Conservation (phyloP, 2,797 vertebrate species). For the Xerus rutilus region DNA sequence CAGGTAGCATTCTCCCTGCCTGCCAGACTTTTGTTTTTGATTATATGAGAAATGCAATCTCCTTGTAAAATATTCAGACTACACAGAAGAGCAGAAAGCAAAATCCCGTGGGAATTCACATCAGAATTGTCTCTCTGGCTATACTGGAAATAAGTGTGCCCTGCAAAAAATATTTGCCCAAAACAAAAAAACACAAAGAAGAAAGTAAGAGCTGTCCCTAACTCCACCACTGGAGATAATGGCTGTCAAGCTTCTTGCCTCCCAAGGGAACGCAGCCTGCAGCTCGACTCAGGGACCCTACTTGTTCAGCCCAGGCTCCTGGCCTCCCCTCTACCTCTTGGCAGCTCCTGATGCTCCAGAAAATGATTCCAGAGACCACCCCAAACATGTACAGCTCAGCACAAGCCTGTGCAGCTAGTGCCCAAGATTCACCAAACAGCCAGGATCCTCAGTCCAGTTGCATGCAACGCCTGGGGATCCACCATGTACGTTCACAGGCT, state of each 20-base stretch:
- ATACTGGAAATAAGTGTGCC: neutral
- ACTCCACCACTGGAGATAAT: neutral
- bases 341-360: neutral
- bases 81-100: neutral
- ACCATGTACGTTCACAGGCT: neutral
- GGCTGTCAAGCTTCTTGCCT: neutral
- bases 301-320: neutral
- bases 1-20: neutral
- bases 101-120: neutral
- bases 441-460: neutral
- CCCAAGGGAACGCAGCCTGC: neutral
- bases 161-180: neutral
- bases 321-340: neutral
- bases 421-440: neutral
- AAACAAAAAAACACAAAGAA: constrained; percentile 19
- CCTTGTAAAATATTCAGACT: constrained; percentile 50
- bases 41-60: constrained; percentile 12
- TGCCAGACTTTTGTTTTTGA: neutral
- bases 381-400: neutral
- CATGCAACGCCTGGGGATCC: neutral
- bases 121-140: neutral
- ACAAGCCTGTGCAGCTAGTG: neutral
- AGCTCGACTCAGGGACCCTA: neutral
- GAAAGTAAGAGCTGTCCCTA: neutral
- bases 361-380: neutral